phyloP scores from a whole-genome alignment of 2,113 vertebrate genomes.

The Cryptotis parvus region DNA sequence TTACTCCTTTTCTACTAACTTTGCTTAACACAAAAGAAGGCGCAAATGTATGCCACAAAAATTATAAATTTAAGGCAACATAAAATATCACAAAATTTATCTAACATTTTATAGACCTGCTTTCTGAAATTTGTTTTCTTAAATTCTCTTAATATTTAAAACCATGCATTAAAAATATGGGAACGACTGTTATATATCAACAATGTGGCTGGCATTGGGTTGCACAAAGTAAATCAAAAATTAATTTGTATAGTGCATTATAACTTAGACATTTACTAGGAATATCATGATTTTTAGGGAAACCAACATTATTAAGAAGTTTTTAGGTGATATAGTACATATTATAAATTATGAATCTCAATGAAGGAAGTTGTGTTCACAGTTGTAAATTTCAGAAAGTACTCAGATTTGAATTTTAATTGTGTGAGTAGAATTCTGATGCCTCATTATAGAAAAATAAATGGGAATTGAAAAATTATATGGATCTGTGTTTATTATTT shows the following conservation, averaged over 20 bases:
- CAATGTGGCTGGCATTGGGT: neutral
- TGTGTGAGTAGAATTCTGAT: neutral
- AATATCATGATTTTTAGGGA: neutral
- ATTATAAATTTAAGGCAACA: neutral
- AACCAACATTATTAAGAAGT: neutral
- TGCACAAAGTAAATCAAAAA: neutral
- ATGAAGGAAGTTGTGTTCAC: neutral
- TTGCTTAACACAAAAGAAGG: neutral
- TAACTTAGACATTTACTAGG: neutral
- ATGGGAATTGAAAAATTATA: neutral
- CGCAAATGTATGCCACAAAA: neutral
- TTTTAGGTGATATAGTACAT: neutral
- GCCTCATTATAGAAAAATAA: neutral
- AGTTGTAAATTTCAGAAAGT: neutral
- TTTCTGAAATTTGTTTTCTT: neutral
- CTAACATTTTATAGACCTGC: neutral
- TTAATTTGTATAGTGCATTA: neutral
- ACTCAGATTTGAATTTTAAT: neutral
- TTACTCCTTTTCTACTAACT: accelerated
- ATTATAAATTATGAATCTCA: neutral
- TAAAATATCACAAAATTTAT: neutral
- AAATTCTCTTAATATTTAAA: neutral
- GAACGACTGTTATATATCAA: neutral
- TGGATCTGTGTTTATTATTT: neutral
- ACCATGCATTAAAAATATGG: slow-evolving; percentile 4